Percentiles rank a stretch among this genome's conserved stretches.
Conservation (phyloP, 2,113 vertebrate genomes). For the Etheostoma cragini region DNA sequence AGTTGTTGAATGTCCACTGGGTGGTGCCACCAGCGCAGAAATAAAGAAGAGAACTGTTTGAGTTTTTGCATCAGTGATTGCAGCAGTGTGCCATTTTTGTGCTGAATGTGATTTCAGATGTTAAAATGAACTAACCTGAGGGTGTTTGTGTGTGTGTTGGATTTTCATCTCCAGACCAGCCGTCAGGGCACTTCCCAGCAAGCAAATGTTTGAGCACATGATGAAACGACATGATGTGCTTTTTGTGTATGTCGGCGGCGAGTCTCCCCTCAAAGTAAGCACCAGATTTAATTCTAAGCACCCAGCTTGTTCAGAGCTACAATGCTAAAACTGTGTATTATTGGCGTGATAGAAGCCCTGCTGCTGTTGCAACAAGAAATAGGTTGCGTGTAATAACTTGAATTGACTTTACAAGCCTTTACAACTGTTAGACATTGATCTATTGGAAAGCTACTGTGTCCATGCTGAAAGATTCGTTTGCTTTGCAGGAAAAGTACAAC, state of each 20-base stretch:
- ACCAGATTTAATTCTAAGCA: not conserved
- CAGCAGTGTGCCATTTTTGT: not conserved
- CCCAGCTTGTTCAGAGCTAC: not conserved
- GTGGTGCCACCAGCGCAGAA: slow-evolving; percentile 53
- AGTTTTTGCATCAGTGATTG: not conserved
- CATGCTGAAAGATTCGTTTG: slow-evolving; percentile 15
- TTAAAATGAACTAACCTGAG: not conserved
- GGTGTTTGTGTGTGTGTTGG: not conserved
- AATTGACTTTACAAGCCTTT: not conserved
- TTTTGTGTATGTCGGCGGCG: slow-evolving; percentile 94
- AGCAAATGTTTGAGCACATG: slow-evolving; percentile 95
- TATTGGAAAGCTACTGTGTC: not conserved
- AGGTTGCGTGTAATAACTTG: not conserved
- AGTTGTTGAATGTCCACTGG: slow-evolving; percentile 44
- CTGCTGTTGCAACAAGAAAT: not conserved
- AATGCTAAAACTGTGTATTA: slow-evolving; percentile 28
- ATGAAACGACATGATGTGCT: slow-evolving; percentile 92
- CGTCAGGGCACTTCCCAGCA: slow-evolving; percentile 93
- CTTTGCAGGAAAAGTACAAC: slow-evolving; percentile 93
- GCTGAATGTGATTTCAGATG: not conserved
- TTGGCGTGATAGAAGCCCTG: slow-evolving; percentile 18
- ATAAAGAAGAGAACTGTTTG: not conserved
- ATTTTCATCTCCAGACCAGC: slow-evolving; percentile 85
- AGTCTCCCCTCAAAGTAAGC: slow-evolving; percentile 95
- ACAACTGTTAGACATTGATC: slow-evolving; percentile 1